These are phyloP conservation scores for Pristionchus fissidentatus DNA, from an alignment of 2,888 invertebrate genomes.

Conservation along the genomic window DNA sequence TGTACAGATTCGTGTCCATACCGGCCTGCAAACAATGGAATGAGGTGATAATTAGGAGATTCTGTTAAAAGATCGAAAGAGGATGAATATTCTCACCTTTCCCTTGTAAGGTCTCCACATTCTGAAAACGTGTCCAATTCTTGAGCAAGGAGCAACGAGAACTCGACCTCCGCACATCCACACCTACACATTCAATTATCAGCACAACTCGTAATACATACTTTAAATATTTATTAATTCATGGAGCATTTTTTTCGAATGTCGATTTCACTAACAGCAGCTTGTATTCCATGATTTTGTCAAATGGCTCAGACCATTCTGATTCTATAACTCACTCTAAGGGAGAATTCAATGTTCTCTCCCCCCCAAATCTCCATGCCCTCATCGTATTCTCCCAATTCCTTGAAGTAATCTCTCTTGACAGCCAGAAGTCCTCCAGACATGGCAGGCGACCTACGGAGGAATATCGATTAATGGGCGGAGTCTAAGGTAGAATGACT, in stretches of 20 bases:
- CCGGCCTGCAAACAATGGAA: conserved; percentile 79
- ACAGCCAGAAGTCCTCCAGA: conserved; percentile 94
- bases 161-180: conserved; percentile 97
- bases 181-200: conserved; percentile 49
- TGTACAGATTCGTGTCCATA: conserved; percentile 88
- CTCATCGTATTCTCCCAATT: conserved; percentile 96
- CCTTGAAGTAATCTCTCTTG: conserved; percentile 95
- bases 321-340: conserved; percentile 81
- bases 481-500: not conserved
- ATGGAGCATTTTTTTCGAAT: not conserved
- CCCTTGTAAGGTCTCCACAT: conserved; percentile 97
- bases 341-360: conserved; percentile 94
- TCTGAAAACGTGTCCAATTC: conserved; percentile 96
- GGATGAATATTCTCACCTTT: conserved; percentile 12
- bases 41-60: conserved; percentile 80
- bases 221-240: not conserved
- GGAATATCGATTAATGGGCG: not conserved
- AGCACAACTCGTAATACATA: not conserved
- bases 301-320: not conserved
- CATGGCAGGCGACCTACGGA: conserved; percentile 89
- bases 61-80: no score
- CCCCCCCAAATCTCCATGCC: conserved; percentile 99
- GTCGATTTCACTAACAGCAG: no score
- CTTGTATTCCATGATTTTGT: not conserved
- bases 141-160: conserved; percentile 94